Evolutionary conservation across 2,888 invertebrate species (phyloP).

Genomic region (Sympetrum striolatum): DNA sequence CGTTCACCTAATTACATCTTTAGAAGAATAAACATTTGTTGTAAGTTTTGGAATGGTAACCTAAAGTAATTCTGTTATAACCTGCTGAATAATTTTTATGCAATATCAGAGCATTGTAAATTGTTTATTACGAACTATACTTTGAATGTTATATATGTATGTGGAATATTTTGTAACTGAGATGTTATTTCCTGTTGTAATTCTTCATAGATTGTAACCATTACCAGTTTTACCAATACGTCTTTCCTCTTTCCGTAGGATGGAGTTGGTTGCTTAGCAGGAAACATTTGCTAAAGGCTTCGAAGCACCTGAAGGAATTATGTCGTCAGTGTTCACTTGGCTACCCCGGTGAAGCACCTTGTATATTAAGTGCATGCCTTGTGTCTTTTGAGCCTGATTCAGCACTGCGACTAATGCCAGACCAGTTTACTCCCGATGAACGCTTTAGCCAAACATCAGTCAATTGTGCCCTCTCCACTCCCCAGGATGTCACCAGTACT

Average conservation of each 20-base stretch:
- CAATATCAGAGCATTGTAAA: too few species aligned
- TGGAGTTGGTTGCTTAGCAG: constrained; percentile 95
- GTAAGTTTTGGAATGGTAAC: too few species aligned
- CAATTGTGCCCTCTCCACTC: constrained; percentile 91
- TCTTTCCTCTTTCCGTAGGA: constrained; percentile 60
- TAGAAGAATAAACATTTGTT: too few species aligned
- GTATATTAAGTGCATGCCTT: constrained; percentile 96
- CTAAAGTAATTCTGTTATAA: too few species aligned
- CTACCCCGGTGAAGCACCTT: constrained; percentile 83
- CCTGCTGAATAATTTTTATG: too few species aligned
- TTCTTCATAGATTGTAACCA: too few species aligned
- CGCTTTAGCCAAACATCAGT: constrained; percentile 86
- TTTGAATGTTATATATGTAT: too few species aligned
- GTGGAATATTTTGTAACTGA: too few species aligned
- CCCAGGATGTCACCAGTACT: constrained; percentile 94
- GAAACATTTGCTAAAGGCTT: constrained; percentile 86
- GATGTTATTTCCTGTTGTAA: too few species aligned
- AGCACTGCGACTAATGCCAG: constrained; percentile 88
- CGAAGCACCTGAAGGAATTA: constrained; percentile 86
- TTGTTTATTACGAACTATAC: too few species aligned
- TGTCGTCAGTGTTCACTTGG: constrained; percentile 88
- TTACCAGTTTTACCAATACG: background rate
- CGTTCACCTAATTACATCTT: too few species aligned
- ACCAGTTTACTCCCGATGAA: constrained; percentile 95
- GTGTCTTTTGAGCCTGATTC: constrained; percentile 93